Percentiles rank a stretch among this genome's conserved stretches.
Conservation (phyloP, 92 coral and sea anemone genomes). For the Heliopora coerulea region DNA sequence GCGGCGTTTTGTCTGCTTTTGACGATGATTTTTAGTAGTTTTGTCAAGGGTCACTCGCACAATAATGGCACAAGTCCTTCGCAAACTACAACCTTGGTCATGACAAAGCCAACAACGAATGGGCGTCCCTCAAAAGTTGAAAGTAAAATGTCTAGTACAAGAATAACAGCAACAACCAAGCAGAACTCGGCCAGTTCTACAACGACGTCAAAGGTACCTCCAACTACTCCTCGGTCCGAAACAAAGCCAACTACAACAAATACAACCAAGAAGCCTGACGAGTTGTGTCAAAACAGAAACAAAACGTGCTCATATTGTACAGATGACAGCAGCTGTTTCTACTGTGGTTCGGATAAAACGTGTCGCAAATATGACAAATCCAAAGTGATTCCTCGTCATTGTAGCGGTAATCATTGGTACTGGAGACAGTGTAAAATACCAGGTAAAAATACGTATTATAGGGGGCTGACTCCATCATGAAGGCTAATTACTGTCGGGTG, state of each 20-base stretch:
- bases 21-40: conserved; percentile 6
- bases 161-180: neutral
- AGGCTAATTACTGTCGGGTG: too few species aligned
- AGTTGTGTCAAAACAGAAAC: conserved; percentile 59
- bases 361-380: conserved; percentile 60
- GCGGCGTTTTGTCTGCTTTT: neutral
- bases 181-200: conserved; percentile 10
- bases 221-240: neutral
- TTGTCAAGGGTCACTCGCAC: neutral
- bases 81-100: too few species aligned
- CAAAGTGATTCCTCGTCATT: conserved; percentile 64
- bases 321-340: conserved; percentile 63
- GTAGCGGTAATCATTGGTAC: conserved; percentile 84
- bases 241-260: neutral
- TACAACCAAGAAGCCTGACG: conserved; percentile 31
- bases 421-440: conserved; percentile 81
- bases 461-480: too few species aligned
- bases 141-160: conserved; percentile 7
- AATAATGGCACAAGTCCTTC: too few species aligned
- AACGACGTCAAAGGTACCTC: conserved; percentile 9
- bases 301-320: conserved; percentile 68
- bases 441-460: conserved; percentile 51
- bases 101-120: too few species aligned
- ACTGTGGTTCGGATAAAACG: conserved; percentile 66
- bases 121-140: neutral